Evolutionary conservation across 2,888 invertebrate genomes (phyloP), one percentile per base, ranked within the genome.

Genomic region (Diloba caeruleocephala): DNA sequence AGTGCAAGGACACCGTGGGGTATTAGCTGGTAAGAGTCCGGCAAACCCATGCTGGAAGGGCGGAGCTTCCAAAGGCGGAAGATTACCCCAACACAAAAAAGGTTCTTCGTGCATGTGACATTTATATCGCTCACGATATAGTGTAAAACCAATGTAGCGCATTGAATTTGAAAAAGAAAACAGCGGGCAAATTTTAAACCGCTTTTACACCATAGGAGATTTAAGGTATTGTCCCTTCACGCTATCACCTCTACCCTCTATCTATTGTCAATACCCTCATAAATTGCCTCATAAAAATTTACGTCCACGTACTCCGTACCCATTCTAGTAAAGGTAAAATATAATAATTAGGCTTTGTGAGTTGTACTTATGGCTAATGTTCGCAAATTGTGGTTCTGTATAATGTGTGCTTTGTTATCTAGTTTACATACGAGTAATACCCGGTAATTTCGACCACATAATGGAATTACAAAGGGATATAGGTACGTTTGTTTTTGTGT

Each of bases 321-420:
- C 12, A 13, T 32, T 17, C 37, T 23, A 26, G 39, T 37, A 36
- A 26, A 41, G 23, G 42, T 28, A 38, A 15, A 21, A 29, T 42
- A 38, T 10, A 19, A 4, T 3, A 4, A 15, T 34, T 36, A 23
- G 17, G 14, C 25, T 53, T 34, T 42, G 21, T 36, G 38, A 31
- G 33, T 25, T 21, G 15, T 37, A n/a, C n/a, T n/a, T n/a, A 23
- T 15, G 42, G 63, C 12, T 19, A 23, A 56, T 48, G 21, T 31
- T 43, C 9, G 4, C 14, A 21, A 59, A 33, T 42, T 62, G 38
- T 55, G 34, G 56, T 63, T 48, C 7, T 33, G 10, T 39, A 12
- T 10, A 33, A 33, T 15, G 9, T 26, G 3, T 59, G n/a, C 3
- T 12, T 15, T 26, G 29, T 36, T 36, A 15, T 59, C 5, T 38